Evolutionary conservation across 1,140 invertebrate genomes (phyloP).

Genomic region (Drosophila seguyi): DNA sequence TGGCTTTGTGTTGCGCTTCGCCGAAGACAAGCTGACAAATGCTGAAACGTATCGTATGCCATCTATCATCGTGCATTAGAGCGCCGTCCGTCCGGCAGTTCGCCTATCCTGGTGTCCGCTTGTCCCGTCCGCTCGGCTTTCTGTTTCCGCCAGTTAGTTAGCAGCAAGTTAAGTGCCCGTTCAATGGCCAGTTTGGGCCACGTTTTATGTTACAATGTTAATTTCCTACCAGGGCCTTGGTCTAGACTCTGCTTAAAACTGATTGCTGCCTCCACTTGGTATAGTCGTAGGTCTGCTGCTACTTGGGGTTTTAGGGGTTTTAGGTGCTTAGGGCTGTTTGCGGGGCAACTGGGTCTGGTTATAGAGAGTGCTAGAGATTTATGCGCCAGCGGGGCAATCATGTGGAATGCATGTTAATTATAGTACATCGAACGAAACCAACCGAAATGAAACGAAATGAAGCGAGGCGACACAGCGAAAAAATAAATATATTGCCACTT

Average conservation of each 20-base stretch:
- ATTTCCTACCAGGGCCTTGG: slow-evolving; percentile 66
- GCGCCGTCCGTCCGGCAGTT: slow-evolving; percentile 47
- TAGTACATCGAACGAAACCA: slow-evolving; percentile 46
- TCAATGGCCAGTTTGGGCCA: slow-evolving; percentile 75
- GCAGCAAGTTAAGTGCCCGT: slow-evolving; percentile 80
- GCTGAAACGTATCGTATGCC: slow-evolving; percentile 83
- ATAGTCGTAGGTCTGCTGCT: slow-evolving; percentile 7
- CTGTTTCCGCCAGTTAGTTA: slow-evolving; percentile 51
- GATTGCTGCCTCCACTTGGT: slow-evolving; percentile 54
- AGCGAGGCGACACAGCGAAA: slow-evolving; percentile 18
- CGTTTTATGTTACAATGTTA: slow-evolving; percentile 81
- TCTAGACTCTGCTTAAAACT: slow-evolving; percentile 70
- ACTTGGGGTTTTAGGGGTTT: neutral
- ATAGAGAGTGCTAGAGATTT: slow-evolving; percentile 63
- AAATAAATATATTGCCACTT: neutral
- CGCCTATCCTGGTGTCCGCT: slow-evolving; percentile 1
- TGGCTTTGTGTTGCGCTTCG: slow-evolving; percentile 80
- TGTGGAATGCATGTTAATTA: slow-evolving; percentile 84
- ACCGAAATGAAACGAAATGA: slow-evolving; percentile 51
- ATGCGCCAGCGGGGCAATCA: slow-evolving; percentile 74
- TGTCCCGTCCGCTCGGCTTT: slow-evolving; percentile 39
- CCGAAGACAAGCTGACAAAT: slow-evolving; percentile 82
- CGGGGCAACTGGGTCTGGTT: neutral
- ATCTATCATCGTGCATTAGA: slow-evolving; percentile 83
- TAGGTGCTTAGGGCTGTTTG: neutral